These are phyloP conservation scores for Spodoptera picta DNA, from an alignment of 2,888 invertebrate species.

Conservation along the genomic window DNA sequence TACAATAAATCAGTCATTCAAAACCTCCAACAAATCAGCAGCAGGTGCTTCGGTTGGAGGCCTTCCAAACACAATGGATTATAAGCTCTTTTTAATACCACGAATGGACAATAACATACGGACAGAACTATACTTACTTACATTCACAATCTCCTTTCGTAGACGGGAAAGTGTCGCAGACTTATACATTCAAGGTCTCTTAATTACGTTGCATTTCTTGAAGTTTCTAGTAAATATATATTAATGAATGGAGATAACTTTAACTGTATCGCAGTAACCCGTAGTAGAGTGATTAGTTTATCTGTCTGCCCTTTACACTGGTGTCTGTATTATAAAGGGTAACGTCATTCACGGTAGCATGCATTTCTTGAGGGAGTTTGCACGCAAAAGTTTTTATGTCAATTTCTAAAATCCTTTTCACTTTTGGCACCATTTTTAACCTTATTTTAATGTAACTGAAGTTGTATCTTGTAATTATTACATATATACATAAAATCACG, in stretches of 20 bases:
- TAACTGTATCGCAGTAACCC: conserved; percentile 16
- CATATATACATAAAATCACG: no score
- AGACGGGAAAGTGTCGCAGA: conserved; percentile 26
- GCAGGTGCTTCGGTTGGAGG: no score
- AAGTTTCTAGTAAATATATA: background rate
- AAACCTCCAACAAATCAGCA: no score
- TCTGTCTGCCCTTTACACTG: conserved; percentile 31
- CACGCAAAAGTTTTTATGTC: no score
- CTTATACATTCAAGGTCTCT: conserved; percentile 8
- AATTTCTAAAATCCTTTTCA: no score
- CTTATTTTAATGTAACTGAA: no score
- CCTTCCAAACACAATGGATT: background rate
- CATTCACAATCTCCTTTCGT: conserved; percentile 13
- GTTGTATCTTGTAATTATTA: no score
- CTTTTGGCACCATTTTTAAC: no score
- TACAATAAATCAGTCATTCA: no score
- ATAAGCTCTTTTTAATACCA: background rate
- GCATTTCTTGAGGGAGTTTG: background rate
- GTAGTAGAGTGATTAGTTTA: conserved; percentile 27
- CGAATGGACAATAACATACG: background rate
- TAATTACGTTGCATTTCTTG: conserved; percentile 11
- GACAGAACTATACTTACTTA: background rate
- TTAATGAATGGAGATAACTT: conserved; percentile 29
- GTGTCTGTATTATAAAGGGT: background rate
- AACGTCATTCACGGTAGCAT: background rate